A percentile compares a stretch with the other conserved stretches of the same genome.
Conservation (phyloP, 2,113 vertebrate genomes). For the Gadus macrocephalus region DNA sequence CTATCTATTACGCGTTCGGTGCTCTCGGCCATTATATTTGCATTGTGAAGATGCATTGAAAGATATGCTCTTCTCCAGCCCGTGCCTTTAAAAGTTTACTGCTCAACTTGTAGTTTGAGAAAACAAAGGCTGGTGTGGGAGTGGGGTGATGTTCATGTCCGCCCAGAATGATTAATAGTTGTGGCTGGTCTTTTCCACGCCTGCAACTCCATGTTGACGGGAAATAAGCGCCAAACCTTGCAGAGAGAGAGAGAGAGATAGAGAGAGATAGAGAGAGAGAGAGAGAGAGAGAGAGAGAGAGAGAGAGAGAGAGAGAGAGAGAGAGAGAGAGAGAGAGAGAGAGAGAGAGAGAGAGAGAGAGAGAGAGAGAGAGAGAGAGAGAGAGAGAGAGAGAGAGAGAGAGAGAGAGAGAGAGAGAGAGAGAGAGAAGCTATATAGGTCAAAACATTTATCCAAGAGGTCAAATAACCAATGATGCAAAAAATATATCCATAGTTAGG, state of each 20-base stretch:
- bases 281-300: conserved; percentile 8
- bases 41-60: conserved; percentile 34
- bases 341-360: not conserved
- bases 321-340: not conserved
- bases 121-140: conserved; percentile 64
- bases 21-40: conserved; percentile 11
- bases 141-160: conserved; percentile 68
- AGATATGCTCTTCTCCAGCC: conserved; percentile 34
- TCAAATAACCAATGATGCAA: too few relatives aligned
- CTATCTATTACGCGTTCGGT: too few relatives aligned
- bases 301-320: not conserved
- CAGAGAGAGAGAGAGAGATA: conserved; percentile 25
- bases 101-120: conserved; percentile 63
- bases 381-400: not conserved
- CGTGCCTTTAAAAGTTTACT: conserved; percentile 59
- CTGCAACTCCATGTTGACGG: conserved; percentile 66
- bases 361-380: not conserved
- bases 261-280: too few relatives aligned
- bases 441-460: too few relatives aligned
- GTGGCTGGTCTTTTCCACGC: conserved; percentile 65
- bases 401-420: too few relatives aligned
- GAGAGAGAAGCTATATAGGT: conserved; percentile 12
- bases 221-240: conserved; percentile 68
- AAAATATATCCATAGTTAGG: too few relatives aligned
- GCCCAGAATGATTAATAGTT: conserved; percentile 82